Evolutionary conservation across 2,888 invertebrate genomes (phyloP).

Genomic region (Periphyllus acericola): DNA sequence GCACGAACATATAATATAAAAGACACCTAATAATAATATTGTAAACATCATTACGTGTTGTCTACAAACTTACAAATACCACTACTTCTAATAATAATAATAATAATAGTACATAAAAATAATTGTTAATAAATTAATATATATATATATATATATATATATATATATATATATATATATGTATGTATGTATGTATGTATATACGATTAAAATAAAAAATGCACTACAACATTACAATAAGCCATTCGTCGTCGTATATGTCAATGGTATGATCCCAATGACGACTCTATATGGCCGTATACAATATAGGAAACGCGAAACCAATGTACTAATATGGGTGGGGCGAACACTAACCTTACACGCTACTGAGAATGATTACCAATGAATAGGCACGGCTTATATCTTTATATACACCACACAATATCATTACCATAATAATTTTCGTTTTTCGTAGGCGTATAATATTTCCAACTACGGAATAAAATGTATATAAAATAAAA

Average conservation of each 20-base stretch:
- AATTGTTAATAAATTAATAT: background rate
- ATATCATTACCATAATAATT: slow-evolving; percentile 42
- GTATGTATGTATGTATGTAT: background rate
- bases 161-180: background rate
- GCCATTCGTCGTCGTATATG: slow-evolving; percentile 20
- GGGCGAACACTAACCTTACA: slow-evolving; percentile 44
- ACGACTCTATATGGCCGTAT: slow-evolving; percentile 41
- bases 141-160: background rate
- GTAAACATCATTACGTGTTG: slow-evolving; percentile 9
- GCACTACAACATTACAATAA: slow-evolving; percentile 18
- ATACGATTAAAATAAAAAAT: background rate
- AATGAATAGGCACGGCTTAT: slow-evolving; percentile 28
- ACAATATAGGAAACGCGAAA: slow-evolving; percentile 53
- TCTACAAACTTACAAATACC: slow-evolving; percentile 9
- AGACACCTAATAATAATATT: slow-evolving; percentile 36
- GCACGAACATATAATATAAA: slow-evolving; percentile 45
- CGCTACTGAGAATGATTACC: slow-evolving; percentile 36
- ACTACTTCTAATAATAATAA: background rate
- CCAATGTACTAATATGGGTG: slow-evolving; percentile 52
- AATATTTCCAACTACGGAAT: slow-evolving; percentile 33
- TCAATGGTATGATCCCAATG: slow-evolving; percentile 47
- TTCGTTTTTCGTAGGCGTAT: background rate
- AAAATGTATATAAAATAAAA: slow-evolving; percentile 50
- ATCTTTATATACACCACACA: slow-evolving; percentile 11
- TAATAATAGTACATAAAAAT: background rate